Conservation (phyloP, 2,888 invertebrate genomes). For the Tinea pellionella region DNA sequence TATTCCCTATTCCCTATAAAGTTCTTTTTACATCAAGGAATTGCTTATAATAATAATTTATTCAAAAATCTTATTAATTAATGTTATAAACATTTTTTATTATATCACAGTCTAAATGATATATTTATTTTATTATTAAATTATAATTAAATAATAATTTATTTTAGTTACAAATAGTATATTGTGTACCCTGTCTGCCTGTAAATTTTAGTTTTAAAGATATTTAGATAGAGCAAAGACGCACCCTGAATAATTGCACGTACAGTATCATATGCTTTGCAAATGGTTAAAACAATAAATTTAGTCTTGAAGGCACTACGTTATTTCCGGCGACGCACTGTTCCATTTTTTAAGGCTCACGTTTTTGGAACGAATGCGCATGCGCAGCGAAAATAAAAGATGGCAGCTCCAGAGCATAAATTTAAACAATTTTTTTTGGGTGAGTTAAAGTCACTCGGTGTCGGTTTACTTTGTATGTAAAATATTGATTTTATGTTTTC, state of each 20-base stretch:
- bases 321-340: constrained; percentile 40
- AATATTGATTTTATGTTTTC: constrained; percentile 8
- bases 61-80: no score
- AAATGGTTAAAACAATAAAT: constrained; percentile 32
- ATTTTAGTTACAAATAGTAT: no score
- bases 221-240: neutral
- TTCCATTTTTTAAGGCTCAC: constrained; percentile 31
- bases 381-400: constrained; percentile 33
- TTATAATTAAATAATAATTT: no score
- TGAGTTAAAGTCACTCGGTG: constrained; percentile 24
- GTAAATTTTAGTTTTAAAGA: no score
- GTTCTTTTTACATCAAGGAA: no score
- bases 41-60: no score
- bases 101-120: no score
- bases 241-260: neutral
- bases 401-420: constrained; percentile 37
- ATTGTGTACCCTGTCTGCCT: no score
- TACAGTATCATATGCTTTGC: neutral
- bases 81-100: no score
- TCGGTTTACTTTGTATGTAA: constrained; percentile 26
- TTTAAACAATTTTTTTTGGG: constrained; percentile 32
- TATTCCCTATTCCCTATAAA: no score
- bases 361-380: constrained; percentile 35
- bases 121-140: no score
- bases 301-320: constrained; percentile 32